Evolutionary conservation across 2,113 vertebrate species (phyloP), one percentile per base, ranked within the genome.

Genomic region (Nothocercus nigrocapillus): DNA sequence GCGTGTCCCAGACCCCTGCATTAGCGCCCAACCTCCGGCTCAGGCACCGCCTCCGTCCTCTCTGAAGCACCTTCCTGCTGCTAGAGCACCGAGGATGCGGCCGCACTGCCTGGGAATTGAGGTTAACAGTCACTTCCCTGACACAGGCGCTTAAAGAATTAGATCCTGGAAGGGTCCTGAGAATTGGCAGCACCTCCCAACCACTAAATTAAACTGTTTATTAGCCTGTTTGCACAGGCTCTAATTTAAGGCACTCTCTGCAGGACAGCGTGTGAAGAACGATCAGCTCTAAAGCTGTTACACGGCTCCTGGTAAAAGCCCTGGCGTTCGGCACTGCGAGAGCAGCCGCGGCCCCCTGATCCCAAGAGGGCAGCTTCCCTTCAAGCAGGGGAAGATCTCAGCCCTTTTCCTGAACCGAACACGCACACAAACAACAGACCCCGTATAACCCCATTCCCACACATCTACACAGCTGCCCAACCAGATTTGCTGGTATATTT

Each of bases 181-280:
- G 74, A 88, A 88, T 88, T 49, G 32, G 59, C 36, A 88, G 47
- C 58, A 68, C 16, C 80, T 89, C 79, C 24, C 38, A 82, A 44
- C 18, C 59, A 72, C 42, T 79, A 82, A 79, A 96, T 94, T 82
- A 85, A 91, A 76, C 36, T 72, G 53, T 27, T 72, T 69, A 80
- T 53, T 76, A 44, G 45, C 44, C 34, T 83, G 30, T 63, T 75
- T 90, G 59, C 54, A 47, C 13, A n/a, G 22, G 36, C 51, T 62
- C 24, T 84, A 40, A 89, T 86, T 82, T 61, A 75, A 8, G 0
- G 69, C 7, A 1, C 54, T 82, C 72, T 82, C 80, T 67, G 73
- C 49, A 69, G 25, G 44, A 49, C 17, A 32, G 53, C 49, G 22
- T 38, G 58, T 32, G 73, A 89, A 75, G 40, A 30, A 83, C 32